Evolutionary conservation across 2,797 vertebrate species (phyloP), one percentile per base, ranked within the genome.

Genomic region (Falco berigora): DNA sequence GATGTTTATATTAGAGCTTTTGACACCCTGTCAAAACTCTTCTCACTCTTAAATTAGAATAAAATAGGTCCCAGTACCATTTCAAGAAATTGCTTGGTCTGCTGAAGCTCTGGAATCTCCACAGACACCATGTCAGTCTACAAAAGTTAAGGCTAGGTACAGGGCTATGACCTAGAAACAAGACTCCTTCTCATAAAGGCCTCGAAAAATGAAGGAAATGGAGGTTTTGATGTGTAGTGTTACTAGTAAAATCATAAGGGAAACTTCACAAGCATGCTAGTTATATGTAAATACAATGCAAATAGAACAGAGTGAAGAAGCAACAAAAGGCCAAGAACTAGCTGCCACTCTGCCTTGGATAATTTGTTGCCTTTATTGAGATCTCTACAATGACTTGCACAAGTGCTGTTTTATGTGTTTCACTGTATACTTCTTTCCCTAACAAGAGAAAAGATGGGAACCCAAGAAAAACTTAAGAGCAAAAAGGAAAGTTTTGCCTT

Each of bases 291-390:
- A 83, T 32, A 25, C 6, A 66, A 42, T 5, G 7, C n/a, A 52
- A 68, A 75, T 5, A 58, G 30, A 92, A 62, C 8, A 81, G 25
- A 63, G 24, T 23, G 15, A 77, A 74, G 8, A 80, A 32, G 47
- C 19, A 88, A 56, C 14, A 59, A 38, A 27, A 49, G 17, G 42
- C 52, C 27, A 55, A 71, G 76, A 91, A 38, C 18, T 7, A 34
- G 24, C 21, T 78, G 38, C 64, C 20, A 32, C 15, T 1, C 30
- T 42, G n/a, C 13, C 8, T 3, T 56, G 24, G 0, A 0, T 38
- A 44, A 44, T 79, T 52, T 59, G 66, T 68, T 86, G 59, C 12
- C 38, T 71, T 71, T 27, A 55, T 0, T 50, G 25, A 12, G 14
- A 66, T n/a, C 25, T 79, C 34, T 64, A 12, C n/a, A 71, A 15